Evolutionary conservation across 2,113 vertebrate species (phyloP).

Genomic region (Pogonocichla stellata): DNA sequence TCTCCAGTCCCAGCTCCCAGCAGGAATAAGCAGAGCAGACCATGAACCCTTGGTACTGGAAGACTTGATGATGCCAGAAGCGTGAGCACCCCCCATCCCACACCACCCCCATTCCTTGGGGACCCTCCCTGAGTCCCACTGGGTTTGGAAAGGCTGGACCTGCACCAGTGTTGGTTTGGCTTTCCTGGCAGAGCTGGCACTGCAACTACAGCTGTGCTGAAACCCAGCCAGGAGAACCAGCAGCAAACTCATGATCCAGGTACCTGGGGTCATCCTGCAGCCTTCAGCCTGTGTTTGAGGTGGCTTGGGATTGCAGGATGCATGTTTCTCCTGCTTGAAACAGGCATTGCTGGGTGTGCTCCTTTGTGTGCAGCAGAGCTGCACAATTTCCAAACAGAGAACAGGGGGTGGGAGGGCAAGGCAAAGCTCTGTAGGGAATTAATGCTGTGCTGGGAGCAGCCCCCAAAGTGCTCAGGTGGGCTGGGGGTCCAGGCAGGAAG

Average conservation of each 20-base stretch:
- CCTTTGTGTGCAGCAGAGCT: not conserved
- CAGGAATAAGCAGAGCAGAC: not conserved
- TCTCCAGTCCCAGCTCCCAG: not conserved
- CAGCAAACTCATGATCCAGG: rapidly evolving
- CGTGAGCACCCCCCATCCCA: not conserved
- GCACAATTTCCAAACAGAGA: not conserved
- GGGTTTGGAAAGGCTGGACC: not conserved
- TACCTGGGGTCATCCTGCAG: not conserved
- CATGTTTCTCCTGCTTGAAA: rapidly evolving
- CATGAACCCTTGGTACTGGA: not conserved
- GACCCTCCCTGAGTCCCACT: not conserved
- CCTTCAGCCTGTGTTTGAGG: not conserved
- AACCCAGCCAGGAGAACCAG: not conserved
- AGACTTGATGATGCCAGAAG: constrained; percentile 33
- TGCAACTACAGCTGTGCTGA: rapidly evolving
- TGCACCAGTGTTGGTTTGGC: not conserved
- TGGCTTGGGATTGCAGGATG: not conserved
- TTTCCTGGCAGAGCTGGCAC: not conserved
- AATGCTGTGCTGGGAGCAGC: not conserved
- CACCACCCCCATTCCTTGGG: not conserved
- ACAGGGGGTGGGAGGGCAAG: not conserved
- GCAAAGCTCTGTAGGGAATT: not conserved
- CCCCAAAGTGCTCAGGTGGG: rapidly evolving
- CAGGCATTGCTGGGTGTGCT: not conserved
- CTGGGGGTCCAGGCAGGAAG: not conserved